These are phyloP conservation scores for Leptopilina myrica DNA, from an alignment of 2,888 invertebrate species.

Conservation along the genomic window DNA sequence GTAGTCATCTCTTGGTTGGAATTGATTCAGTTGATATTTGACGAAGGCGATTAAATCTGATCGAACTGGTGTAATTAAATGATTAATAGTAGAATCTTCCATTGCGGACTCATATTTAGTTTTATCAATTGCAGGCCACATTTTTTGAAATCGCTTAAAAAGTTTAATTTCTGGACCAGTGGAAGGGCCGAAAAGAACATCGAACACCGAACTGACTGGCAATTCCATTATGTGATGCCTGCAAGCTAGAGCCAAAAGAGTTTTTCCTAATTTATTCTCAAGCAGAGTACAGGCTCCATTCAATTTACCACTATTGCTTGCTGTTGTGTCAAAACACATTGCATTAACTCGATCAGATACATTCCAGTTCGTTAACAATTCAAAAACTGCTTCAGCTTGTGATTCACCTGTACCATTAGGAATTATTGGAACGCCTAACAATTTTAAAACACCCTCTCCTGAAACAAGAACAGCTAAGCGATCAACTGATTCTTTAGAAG, in stretches of 20 bases:
- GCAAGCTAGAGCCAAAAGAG: conserved; percentile 59
- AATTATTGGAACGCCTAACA: conserved; percentile 48
- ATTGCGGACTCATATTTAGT: conserved; percentile 18
- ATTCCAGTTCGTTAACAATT: conserved; percentile 50
- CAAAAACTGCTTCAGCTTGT: neutral
- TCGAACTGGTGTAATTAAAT: conserved; percentile 9
- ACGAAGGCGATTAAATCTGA: neutral
- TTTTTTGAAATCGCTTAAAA: conserved; percentile 1
- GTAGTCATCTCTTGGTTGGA: conserved; percentile 17
- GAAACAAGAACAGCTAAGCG: no score
- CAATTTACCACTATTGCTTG: conserved; percentile 57
- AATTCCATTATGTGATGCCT: conserved; percentile 54
- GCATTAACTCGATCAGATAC: conserved; percentile 49
- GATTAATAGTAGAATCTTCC: neutral
- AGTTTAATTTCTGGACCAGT: conserved; percentile 6
- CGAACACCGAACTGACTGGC: conserved; percentile 10
- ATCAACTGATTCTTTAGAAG: no score
- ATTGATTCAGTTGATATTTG: neutral
- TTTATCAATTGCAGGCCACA: neutral
- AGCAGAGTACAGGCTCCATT: conserved; percentile 56
- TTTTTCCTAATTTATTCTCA: conserved; percentile 55
- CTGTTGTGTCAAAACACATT: conserved; percentile 60
- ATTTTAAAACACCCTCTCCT: conserved; percentile 43
- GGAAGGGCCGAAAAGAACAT: conserved; percentile 5
- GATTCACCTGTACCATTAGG: neutral